phyloP scores from a whole-genome alignment of 2,888 invertebrate genomes.

The Apamea sordens region DNA sequence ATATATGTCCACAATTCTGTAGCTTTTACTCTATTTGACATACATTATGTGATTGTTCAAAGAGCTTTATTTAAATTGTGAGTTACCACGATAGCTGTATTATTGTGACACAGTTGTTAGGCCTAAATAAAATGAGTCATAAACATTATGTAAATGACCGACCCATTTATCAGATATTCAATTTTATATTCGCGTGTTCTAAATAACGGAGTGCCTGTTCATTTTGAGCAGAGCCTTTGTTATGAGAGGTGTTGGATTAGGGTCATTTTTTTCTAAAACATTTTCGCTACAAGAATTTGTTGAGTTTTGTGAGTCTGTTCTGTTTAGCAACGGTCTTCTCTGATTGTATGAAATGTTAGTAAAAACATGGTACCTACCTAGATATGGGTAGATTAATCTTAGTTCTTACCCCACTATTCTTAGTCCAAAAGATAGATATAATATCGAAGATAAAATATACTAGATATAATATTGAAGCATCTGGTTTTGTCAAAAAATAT shows the following conservation, averaged over 20 bases:
- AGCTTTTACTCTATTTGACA: not conserved
- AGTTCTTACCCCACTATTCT: not conserved
- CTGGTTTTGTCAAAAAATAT: not conserved
- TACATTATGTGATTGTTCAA: slow-evolving; percentile 5
- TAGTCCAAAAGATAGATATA: not conserved
- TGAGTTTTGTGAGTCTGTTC: not conserved
- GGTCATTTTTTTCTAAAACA: not conserved
- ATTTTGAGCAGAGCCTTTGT: slow-evolving; percentile 30
- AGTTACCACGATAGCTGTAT: slow-evolving; percentile 14
- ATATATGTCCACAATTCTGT: not conserved
- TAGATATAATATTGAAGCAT: not conserved
- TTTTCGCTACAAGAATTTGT: not conserved
- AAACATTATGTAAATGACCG: slow-evolving; percentile 43
- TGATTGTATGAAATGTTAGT: not conserved
- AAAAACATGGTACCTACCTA: not conserved
- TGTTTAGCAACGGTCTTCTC: not conserved
- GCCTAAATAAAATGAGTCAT: slow-evolving; percentile 38
- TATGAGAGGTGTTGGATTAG: slow-evolving; percentile 15
- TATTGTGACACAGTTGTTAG: slow-evolving; percentile 38
- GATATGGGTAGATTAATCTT: not conserved
- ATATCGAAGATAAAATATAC: not conserved
- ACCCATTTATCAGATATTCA: slow-evolving; percentile 50
- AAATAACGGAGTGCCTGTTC: slow-evolving; percentile 29
- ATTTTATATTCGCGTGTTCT: slow-evolving; percentile 43
- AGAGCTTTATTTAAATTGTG: slow-evolving; percentile 29